A percentile compares a stretch with the other conserved stretches of the same genome.
phyloP scores from a whole-genome alignment of 2,888 invertebrate genomes.

The Malthinus flaveolus region DNA sequence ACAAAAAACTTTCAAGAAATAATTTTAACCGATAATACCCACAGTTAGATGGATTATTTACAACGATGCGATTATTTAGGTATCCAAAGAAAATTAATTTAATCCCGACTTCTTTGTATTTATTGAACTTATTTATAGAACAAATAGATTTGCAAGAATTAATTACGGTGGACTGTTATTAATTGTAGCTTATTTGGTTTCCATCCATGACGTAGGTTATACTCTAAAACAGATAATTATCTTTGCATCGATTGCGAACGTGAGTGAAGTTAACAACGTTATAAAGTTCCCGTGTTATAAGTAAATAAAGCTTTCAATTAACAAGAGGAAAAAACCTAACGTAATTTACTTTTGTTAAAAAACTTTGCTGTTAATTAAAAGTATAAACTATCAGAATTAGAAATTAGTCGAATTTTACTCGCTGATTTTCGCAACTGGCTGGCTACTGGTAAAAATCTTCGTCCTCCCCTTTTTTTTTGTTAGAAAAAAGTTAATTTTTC shows the following conservation, averaged over 20 bases:
- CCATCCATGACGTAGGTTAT: conserved; percentile 12
- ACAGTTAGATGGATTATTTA: no score
- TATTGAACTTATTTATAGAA: conserved; percentile 16
- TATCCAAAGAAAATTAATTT: conserved; percentile 6
- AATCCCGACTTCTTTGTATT: conserved; percentile 15
- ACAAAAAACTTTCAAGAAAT: no score
- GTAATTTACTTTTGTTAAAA: conserved; percentile 5
- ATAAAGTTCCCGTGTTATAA: conserved; percentile 7
- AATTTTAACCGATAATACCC: no score
- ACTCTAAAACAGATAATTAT: conserved; percentile 16
- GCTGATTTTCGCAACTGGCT: neutral
- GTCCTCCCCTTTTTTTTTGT: no score
- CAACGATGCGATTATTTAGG: neutral
- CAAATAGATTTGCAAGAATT: conserved; percentile 8
- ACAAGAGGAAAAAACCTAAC: conserved; percentile 4
- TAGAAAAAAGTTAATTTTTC: neutral
- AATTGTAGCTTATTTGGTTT: conserved; percentile 24
- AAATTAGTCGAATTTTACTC: neutral
- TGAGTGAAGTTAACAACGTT: conserved; percentile 7
- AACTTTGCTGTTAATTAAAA: conserved; percentile 5
- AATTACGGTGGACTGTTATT: conserved; percentile 17
- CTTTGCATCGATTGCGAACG: conserved; percentile 14
- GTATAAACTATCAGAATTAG: neutral
- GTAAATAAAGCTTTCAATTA: conserved; percentile 8
- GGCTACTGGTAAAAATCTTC: no score